Base-by-base conservation (phyloP, 2,888 invertebrate genomes). In the Drosophila macrospina region DNA sequence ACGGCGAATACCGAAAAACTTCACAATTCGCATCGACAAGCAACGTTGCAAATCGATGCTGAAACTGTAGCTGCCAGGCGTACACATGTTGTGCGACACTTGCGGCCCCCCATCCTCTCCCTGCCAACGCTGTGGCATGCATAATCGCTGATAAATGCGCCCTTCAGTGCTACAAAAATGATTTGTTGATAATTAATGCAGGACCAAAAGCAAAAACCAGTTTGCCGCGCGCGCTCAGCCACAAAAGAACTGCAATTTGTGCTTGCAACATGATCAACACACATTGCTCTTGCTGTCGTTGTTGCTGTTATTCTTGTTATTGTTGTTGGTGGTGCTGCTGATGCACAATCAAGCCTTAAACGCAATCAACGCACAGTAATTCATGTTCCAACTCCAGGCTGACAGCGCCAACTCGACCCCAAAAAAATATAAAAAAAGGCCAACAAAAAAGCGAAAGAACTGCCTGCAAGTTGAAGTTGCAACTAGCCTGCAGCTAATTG, bases 131-230 rank as follows among this genome's bases (percentile, higher is more conserved):
- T 41, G 62, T 48, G 41, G 59, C 82, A 74, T 87, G 87, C 87
- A 88, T 86, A 85, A 85, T 88, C 81, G 81, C 79, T 85, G 81
- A 88, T 87, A 85, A 85, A 85, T 88, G 84, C 62, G 69, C 71
- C 89, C 78, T 80, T 84, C 87, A 77, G 71, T 74, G 88, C 81
- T 71, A 73, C 84, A 72, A 84, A 88, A 86, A 86, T 86, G 85
- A 86, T 88, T 88, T 86, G 89, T 88, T 77, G 85, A 84, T 86
- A 86, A 89, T 86, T 86, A 86, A 86, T 89, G 81, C 85, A 59
- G 41, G 41, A 59, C 20, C 59, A 39, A 45, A 45, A 42, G 24
- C 47, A 13, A 39, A 56, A 86, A 85, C 84, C 64, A 63, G 88
- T 85, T 84, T 69, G 56, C 68, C 69, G 68, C 70, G 69, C 77